phyloP scores from a whole-genome alignment of 1,140 invertebrate genomes.

The Tetranychus urticae region DNA sequence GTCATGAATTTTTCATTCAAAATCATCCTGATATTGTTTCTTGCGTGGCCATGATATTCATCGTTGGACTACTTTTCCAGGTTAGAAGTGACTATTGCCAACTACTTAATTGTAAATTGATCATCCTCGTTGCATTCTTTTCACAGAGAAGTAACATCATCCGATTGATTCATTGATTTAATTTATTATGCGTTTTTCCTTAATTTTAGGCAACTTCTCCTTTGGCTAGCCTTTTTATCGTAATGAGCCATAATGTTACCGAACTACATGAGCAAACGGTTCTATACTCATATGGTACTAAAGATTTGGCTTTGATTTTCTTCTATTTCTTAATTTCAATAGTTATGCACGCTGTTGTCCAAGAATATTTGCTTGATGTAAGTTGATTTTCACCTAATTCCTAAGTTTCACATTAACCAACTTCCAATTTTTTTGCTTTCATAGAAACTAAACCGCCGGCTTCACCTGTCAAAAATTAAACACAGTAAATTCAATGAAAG shows the following conservation, averaged over 20 bases:
- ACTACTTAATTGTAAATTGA: background rate
- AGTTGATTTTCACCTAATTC: constrained; percentile 24
- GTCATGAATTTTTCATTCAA: constrained; percentile 97
- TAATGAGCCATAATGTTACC: constrained; percentile 73
- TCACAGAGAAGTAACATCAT: background rate
- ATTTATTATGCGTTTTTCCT: background rate
- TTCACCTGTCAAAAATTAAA: constrained; percentile 88
- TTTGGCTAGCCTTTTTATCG: constrained; percentile 73
- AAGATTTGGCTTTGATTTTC: constrained; percentile 71
- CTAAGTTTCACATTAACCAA: no score
- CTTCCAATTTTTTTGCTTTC: background rate
- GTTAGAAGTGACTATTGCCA: constrained; percentile 26
- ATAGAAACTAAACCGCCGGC: constrained; percentile 85
- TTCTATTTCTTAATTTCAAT: constrained; percentile 91
- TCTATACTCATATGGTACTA: constrained; percentile 60
- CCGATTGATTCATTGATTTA: background rate
- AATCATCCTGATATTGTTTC: constrained; percentile 99
- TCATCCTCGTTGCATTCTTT: background rate
- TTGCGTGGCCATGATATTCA: constrained; percentile 94
- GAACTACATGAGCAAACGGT: constrained; percentile 21
- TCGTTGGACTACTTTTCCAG: constrained; percentile 84
- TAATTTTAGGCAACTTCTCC: constrained; percentile 55
- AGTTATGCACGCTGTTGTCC: constrained; percentile 87
- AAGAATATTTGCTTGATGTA: constrained; percentile 87
- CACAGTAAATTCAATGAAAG: constrained; percentile 90